phyloP scores from a whole-genome alignment of 1,140 invertebrate genomes.

The Andricus grossulariae region DNA sequence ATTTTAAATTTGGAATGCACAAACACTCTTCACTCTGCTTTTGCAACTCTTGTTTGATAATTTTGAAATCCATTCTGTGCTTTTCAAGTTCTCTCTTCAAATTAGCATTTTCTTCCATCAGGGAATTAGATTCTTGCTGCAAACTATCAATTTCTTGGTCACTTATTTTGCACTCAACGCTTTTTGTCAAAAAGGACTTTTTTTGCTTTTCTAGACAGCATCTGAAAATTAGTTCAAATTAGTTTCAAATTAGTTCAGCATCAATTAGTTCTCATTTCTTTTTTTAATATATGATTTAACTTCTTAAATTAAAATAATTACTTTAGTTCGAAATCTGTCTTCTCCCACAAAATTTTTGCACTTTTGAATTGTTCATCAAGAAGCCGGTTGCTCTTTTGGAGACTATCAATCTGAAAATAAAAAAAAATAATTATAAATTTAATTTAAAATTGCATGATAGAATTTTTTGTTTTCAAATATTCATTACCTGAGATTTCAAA shows the following conservation, averaged over 20 bases:
- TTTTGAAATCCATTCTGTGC: slow-evolving; percentile 57
- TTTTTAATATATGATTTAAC: slow-evolving; percentile 36
- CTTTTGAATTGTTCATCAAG: slow-evolving; percentile 51
- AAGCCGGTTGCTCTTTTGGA: slow-evolving; percentile 49
- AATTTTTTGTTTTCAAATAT: slow-evolving; percentile 3
- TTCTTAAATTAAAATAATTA: slow-evolving; percentile 42
- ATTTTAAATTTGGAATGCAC: neutral
- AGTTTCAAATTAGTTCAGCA: neutral
- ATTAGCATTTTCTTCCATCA: slow-evolving; percentile 53
- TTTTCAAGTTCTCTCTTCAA: slow-evolving; percentile 54
- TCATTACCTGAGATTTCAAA: slow-evolving; percentile 59
- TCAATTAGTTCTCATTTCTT: slow-evolving; percentile 6
- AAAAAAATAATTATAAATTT: slow-evolving; percentile 17
- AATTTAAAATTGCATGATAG: neutral
- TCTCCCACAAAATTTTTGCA: slow-evolving; percentile 49
- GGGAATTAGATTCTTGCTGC: slow-evolving; percentile 34
- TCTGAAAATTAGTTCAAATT: neutral
- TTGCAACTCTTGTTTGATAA: slow-evolving; percentile 60
- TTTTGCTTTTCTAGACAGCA: slow-evolving; percentile 2
- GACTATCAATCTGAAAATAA: slow-evolving; percentile 51
- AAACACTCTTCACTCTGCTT: slow-evolving; percentile 38
- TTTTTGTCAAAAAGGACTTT: neutral
- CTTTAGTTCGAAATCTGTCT: slow-evolving; percentile 55
- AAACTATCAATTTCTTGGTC: slow-evolving; percentile 43
- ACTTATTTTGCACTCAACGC: slow-evolving; percentile 32